phyloP scores from a whole-genome alignment of 2,113 vertebrate species.

The Myiopsitta monachus region DNA sequence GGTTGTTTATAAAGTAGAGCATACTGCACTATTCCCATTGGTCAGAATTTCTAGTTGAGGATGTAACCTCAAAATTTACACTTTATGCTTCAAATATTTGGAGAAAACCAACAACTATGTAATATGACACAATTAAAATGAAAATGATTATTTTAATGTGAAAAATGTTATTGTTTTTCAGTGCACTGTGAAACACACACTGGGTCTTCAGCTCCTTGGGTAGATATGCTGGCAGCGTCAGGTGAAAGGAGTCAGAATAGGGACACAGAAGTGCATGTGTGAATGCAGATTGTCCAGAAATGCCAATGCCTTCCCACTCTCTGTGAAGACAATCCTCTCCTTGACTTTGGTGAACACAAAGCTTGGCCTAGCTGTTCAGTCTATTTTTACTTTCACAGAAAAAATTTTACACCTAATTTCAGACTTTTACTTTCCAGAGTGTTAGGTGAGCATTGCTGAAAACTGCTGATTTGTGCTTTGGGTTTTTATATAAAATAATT shows the following conservation, averaged over 20 bases:
- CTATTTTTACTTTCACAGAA: not conserved
- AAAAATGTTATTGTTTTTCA: not conserved
- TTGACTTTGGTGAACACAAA: not conserved
- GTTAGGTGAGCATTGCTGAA: not conserved
- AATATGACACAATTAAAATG: not conserved
- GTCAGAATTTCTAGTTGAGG: not conserved
- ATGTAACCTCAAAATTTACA: not conserved
- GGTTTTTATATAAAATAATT: not conserved
- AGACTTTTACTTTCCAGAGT: not conserved
- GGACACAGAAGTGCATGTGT: rapidly evolving
- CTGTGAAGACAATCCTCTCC: not conserved
- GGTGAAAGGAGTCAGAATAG: not conserved
- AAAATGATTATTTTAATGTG: not conserved
- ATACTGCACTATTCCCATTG: not conserved
- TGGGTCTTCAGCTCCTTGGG: not conserved
- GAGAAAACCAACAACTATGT: not conserved
- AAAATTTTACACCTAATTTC: not conserved
- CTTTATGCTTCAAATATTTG: not conserved
- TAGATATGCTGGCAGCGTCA: not conserved
- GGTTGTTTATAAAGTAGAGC: not conserved
- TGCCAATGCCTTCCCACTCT: not conserved
- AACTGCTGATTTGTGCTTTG: not conserved
- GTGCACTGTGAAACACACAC: not conserved
- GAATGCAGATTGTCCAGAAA: not conserved
- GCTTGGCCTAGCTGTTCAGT: not conserved